These are phyloP conservation scores for Psephotus haematonotus DNA, from an alignment of 2,113 vertebrate genomes.

Conservation along the genomic window DNA sequence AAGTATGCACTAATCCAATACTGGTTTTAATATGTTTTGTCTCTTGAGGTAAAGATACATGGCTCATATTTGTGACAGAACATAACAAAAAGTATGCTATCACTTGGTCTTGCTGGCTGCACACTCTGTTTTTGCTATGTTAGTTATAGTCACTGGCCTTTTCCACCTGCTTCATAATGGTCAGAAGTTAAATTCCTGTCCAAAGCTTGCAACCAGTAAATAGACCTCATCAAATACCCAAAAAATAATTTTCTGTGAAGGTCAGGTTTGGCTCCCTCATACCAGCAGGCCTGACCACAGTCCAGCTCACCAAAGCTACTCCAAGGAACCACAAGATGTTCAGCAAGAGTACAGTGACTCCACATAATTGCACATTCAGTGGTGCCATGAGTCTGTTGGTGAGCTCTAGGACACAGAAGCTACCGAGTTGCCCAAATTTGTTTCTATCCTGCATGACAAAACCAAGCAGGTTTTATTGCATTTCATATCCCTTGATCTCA, in stretches of 20 bases:
- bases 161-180: neutral
- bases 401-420: neutral
- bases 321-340: neutral
- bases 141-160: neutral
- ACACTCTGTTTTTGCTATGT: neutral
- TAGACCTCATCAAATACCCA: neutral
- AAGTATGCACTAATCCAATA: neutral
- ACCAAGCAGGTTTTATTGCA: neutral
- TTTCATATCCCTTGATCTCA: neutral
- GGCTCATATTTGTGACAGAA: neutral
- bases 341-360: neutral
- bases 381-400: neutral
- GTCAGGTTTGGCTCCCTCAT: neutral
- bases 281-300: neutral
- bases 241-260: neutral
- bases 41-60: neutral
- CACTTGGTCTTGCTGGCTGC: fast-evolving
- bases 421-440: neutral
- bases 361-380: neutral
- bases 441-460: neutral
- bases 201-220: neutral
- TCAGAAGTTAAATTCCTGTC: neutral
- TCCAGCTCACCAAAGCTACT: neutral
- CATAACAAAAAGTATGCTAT: neutral
- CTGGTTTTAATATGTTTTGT: neutral